These are phyloP conservation scores for Caenorhabditis brenneri DNA, from an alignment of 1,140 invertebrate species.

Conservation along the genomic window DNA sequence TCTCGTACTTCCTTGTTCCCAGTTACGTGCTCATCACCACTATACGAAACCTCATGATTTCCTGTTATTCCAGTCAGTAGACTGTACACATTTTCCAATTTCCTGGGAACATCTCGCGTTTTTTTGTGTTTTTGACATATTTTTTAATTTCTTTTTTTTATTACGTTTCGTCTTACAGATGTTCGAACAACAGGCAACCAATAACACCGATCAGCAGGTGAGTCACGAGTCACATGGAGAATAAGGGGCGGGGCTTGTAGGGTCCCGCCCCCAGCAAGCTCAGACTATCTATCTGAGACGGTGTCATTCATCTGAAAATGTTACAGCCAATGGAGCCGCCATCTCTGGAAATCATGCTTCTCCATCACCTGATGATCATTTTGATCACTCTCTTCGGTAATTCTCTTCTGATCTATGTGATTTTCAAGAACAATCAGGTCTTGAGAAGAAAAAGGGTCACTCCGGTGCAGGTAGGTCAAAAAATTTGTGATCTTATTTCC, in stretches of 20 bases:
- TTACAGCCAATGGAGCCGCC: slow-evolving; percentile 46
- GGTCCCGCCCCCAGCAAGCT: no score
- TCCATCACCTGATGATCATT: slow-evolving; percentile 56
- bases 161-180: not conserved
- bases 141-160: not conserved
- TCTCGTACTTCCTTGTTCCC: no score
- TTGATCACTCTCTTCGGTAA: slow-evolving; percentile 56
- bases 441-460: slow-evolving; percentile 50
- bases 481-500: no score
- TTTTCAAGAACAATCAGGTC: slow-evolving; percentile 53
- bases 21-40: no score
- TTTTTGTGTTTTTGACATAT: not conserved
- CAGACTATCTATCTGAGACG: no score
- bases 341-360: slow-evolving; percentile 47
- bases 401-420: slow-evolving; percentile 55
- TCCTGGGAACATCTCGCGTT: not conserved
- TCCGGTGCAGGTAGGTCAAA: slow-evolving; percentile 52
- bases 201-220: not conserved
- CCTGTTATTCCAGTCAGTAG: no score
- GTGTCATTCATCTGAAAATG: no score
- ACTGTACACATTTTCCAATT: no score
- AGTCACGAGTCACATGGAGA: not conserved
- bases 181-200: not conserved
- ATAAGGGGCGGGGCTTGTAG: not conserved
- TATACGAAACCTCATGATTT: no score